phyloP scores from a whole-genome alignment of 2,888 invertebrate genomes.

The Drosophila ochracea region DNA sequence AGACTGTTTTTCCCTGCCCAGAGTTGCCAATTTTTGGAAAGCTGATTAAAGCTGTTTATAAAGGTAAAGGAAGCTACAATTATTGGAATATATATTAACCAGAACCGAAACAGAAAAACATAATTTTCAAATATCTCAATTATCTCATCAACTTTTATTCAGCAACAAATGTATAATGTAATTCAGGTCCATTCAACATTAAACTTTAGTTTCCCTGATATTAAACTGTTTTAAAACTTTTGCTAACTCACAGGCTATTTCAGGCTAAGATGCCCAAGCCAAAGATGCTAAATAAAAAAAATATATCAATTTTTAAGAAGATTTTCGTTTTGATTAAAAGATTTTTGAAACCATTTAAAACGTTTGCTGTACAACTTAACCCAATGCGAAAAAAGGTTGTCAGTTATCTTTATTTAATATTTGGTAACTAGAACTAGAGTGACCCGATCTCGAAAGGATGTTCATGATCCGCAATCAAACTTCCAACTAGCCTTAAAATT shows the following conservation, averaged over 20 bases:
- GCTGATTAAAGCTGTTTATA: not conserved
- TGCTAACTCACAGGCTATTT: not conserved
- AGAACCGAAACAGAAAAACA: rapidly evolving
- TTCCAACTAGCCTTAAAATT: not conserved
- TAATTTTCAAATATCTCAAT: not conserved
- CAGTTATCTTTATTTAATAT: not conserved
- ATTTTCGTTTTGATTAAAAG: not conserved
- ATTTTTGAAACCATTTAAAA: not conserved
- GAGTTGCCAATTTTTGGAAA: not conserved
- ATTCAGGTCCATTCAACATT: not conserved
- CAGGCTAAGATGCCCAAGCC: not conserved
- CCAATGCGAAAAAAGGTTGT: not conserved
- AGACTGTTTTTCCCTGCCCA: not conserved
- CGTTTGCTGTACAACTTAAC: not conserved
- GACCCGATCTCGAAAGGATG: not conserved
- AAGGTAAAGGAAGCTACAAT: not conserved
- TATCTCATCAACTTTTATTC: not conserved
- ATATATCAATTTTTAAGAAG: not conserved
- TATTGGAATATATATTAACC: not conserved
- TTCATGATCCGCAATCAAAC: not conserved
- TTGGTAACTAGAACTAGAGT: not conserved
- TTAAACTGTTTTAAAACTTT: not conserved
- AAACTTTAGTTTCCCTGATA: not conserved
- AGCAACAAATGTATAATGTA: not conserved
- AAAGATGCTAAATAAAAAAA: not conserved